Evolutionary conservation across 1,140 invertebrate species (phyloP).

Genomic region (Anoplophora glabripennis): DNA sequence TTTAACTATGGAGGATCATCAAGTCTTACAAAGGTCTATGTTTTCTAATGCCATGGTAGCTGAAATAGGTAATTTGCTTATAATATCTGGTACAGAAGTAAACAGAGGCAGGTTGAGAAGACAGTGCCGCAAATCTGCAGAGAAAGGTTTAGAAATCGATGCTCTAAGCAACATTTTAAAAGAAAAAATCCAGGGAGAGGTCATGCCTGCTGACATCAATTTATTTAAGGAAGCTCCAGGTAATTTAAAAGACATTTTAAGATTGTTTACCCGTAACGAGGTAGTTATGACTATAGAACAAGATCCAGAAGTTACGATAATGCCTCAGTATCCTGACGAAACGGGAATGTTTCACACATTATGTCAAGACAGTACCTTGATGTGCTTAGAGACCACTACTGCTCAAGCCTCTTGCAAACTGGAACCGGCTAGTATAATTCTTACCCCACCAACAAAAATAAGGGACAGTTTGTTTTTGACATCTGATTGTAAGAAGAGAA

Average conservation of each 20-base stretch:
- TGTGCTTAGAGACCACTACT: conserved; percentile 8
- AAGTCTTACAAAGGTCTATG: conserved; percentile 26
- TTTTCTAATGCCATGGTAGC: conserved; percentile 21
- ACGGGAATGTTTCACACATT: conserved; percentile 33
- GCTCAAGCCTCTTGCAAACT: conserved; percentile 22
- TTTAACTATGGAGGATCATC: conserved; percentile 32
- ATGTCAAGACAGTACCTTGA: conserved; percentile 25
- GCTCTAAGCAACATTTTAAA: conserved; percentile 24
- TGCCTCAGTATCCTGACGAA: conserved; percentile 31
- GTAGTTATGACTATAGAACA: conserved; percentile 34
- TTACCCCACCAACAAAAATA: conserved; percentile 29
- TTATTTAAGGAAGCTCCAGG: conserved; percentile 28
- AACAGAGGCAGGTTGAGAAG: conserved; percentile 36
- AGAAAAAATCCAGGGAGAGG: conserved; percentile 31
- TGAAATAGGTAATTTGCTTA: conserved; percentile 35
- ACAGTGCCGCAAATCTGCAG: conserved; percentile 28
- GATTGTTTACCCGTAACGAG: conserved; percentile 27
- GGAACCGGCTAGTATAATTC: conserved; percentile 28
- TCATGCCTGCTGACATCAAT: conserved; percentile 30
- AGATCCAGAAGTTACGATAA: conserved; percentile 33
- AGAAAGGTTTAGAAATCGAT: conserved; percentile 28
- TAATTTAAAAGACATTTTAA: conserved; percentile 25
- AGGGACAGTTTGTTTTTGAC: conserved; percentile 31
- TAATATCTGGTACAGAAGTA: conserved; percentile 37
- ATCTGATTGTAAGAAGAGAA: conserved; percentile 21